These are phyloP conservation scores for Episyrphus balteatus DNA, from an alignment of 1,140 invertebrate genomes.

Conservation along the genomic window DNA sequence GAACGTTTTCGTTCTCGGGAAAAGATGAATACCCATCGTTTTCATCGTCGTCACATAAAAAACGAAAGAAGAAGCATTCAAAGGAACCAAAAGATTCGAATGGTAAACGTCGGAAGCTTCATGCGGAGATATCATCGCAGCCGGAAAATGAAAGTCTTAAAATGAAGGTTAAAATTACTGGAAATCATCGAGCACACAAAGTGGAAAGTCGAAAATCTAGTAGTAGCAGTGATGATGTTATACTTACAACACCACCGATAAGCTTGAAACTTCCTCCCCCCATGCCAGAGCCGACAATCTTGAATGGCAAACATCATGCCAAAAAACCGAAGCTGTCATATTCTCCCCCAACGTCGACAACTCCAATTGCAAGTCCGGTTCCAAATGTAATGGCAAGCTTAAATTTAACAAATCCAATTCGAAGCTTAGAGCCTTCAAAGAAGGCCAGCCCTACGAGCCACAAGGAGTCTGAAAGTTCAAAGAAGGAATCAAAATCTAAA, in stretches of 20 bases:
- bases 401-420: too few relatives aligned
- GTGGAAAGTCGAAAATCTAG: constrained; percentile 20
- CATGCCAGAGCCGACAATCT: neutral
- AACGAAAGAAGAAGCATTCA: constrained; percentile 36
- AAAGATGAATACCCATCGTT: constrained; percentile 1
- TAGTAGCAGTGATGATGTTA: neutral
- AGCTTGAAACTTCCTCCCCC: neutral
- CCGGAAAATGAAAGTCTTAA: constrained; percentile 25
- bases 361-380: too few relatives aligned
- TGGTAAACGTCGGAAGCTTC: constrained; percentile 27
- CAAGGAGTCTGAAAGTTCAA: too few relatives aligned
- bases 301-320: neutral
- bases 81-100: constrained; percentile 31
- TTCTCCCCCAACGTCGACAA: too few relatives aligned
- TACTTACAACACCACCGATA: neutral
- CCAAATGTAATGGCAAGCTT: too few relatives aligned
- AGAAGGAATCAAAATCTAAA: neutral
- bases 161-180: constrained; percentile 34
- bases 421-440: too few relatives aligned
- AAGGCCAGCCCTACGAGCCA: too few relatives aligned
- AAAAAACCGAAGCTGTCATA: neutral
- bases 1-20: constrained; percentile 7
- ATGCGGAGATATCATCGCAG: constrained; percentile 32
- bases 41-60: constrained; percentile 24
- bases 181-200: constrained; percentile 20